A percentile compares a stretch with the other conserved stretches of the same genome.
phyloP scores from a whole-genome alignment of 1,140 invertebrate species.

The Caerostris darwini region DNA sequence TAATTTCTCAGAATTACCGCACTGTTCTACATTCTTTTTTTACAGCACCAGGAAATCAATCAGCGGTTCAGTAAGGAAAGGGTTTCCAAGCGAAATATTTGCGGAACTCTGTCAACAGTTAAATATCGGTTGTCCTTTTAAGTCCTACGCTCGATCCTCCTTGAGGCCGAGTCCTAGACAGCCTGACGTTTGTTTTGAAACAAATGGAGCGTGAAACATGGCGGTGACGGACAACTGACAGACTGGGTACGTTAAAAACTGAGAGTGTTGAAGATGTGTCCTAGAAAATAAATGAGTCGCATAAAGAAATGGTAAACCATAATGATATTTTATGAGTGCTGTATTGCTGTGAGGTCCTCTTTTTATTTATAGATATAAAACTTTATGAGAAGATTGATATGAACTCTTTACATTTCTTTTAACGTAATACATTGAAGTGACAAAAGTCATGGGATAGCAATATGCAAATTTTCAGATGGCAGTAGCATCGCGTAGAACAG shows the following conservation, averaged over 20 bases:
- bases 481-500: too few species aligned
- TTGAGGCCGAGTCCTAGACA: neutral
- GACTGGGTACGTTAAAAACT: neutral
- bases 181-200: slow-evolving; percentile 3
- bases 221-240: neutral
- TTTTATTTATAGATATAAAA: too few species aligned
- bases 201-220: neutral
- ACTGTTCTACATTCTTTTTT: neutral
- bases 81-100: neutral
- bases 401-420: too few species aligned
- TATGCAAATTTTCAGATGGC: too few species aligned
- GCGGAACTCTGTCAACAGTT: neutral
- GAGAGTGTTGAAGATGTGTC: neutral
- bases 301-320: too few species aligned
- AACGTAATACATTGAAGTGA: too few species aligned
- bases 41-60: neutral
- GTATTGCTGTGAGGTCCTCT: too few species aligned
- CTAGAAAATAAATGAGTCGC: neutral
- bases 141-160: neutral
- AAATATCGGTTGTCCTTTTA: neutral
- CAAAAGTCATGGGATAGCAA: too few species aligned
- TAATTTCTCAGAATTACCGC: neutral
- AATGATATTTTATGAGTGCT: too few species aligned
- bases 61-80: neutral
- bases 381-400: too few species aligned